Evolutionary conservation across 2,113 vertebrate species (phyloP).

Genomic region (Monarcha castaneiventris): DNA sequence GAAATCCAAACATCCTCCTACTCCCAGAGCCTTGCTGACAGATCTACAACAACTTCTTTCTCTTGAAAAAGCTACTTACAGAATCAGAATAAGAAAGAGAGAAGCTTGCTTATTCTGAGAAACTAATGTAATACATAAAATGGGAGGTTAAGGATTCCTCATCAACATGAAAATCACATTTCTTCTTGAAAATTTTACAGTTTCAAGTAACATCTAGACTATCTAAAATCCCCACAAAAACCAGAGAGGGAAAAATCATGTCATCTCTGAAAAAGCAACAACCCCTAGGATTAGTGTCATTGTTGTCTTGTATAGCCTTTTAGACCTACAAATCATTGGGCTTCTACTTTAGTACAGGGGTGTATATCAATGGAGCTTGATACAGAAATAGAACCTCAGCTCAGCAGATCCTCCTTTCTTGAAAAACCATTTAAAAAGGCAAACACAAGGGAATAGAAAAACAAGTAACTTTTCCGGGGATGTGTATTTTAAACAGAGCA

Average conservation of each 20-base stretch:
- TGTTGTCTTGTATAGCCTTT: not conserved
- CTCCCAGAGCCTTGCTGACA: conserved; percentile 68
- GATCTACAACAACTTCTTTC: conserved; percentile 67
- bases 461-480: conserved; percentile 28
- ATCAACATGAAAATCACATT: not conserved
- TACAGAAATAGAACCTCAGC: conserved; percentile 18
- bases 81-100: conserved; percentile 43
- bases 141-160: not conserved
- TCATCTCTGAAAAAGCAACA: conserved; percentile 1
- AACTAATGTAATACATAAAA: not conserved
- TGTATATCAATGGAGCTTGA: not conserved
- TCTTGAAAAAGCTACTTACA: conserved; percentile 59
- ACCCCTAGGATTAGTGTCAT: not conserved
- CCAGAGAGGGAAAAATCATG: not conserved
- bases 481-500: conserved; percentile 10
- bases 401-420: conserved; percentile 28
- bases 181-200: not conserved
- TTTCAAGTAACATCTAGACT: not conserved
- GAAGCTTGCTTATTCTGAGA: conserved; percentile 37
- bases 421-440: conserved; percentile 38
- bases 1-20: conserved; percentile 72
- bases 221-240: not conserved
- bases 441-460: conserved; percentile 38
- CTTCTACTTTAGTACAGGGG: not conserved
- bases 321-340: not conserved